A percentile compares a stretch with the other conserved stretches of the same genome.
phyloP scores from a whole-genome alignment of 1,140 invertebrate species.

The Magallana ariakensis region DNA sequence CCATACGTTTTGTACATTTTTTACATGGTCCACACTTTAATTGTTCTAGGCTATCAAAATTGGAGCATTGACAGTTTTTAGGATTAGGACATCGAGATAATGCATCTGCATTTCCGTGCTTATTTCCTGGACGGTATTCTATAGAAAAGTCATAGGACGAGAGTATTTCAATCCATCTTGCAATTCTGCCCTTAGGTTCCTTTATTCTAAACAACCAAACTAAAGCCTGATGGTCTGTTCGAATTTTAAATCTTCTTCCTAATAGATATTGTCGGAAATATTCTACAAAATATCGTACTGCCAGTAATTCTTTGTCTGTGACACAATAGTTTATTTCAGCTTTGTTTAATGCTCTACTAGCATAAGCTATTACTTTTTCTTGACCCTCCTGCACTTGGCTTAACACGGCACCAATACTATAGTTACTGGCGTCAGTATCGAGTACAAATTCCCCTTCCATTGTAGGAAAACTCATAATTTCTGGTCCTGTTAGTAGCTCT shows the following conservation, averaged over 20 bases:
- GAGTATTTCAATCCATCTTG: too few species aligned
- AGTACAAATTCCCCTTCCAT: too few species aligned
- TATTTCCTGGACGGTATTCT: too few species aligned
- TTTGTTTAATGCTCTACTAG: constrained; percentile 47
- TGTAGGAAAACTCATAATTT: constrained; percentile 51
- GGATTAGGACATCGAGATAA: too few species aligned
- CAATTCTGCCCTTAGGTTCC: too few species aligned
- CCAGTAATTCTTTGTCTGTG: constrained; percentile 64
- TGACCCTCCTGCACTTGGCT: constrained; percentile 61
- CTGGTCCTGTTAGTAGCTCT: constrained; percentile 40
- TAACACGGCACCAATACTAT: constrained; percentile 67
- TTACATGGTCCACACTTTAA: too few species aligned
- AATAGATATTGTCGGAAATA: constrained; percentile 62
- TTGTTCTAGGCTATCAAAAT: too few species aligned
- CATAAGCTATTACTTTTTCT: constrained; percentile 48
- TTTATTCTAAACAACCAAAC: too few species aligned
- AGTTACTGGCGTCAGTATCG: neutral
- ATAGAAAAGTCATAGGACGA: too few species aligned
- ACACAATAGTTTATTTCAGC: constrained; percentile 60
- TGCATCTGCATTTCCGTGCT: too few species aligned
- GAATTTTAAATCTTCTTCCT: constrained; percentile 59
- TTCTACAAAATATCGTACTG: constrained; percentile 53
- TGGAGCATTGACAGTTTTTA: too few species aligned
- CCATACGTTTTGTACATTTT: too few species aligned
- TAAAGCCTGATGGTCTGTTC: constrained; percentile 50